Conservation (phyloP, 2,797 vertebrate species). For the Oophaga sylvatica region DNA sequence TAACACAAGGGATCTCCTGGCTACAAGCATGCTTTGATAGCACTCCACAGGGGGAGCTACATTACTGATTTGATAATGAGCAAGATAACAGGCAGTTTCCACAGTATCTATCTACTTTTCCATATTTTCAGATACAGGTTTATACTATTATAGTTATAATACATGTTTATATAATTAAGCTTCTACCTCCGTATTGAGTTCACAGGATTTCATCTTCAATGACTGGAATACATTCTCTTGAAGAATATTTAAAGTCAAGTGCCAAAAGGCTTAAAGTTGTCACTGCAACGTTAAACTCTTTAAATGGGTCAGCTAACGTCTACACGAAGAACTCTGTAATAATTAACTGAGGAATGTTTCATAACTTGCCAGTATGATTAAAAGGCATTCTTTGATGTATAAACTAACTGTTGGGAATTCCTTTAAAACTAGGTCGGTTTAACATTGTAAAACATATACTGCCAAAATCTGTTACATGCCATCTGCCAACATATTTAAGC, state of each 20-base stretch:
- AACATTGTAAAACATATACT: not conserved
- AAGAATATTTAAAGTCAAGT: conserved; percentile 4
- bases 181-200: not conserved
- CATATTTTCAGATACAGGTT: not conserved
- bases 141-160: not conserved
- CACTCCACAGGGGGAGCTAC: not conserved
- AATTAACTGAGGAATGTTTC: conserved; percentile 7
- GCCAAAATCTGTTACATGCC: conserved; percentile 4
- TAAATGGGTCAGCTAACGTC: conserved; percentile 30
- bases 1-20: not conserved
- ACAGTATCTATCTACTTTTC: not conserved
- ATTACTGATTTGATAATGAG: not conserved
- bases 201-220: not conserved
- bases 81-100: not conserved
- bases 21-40: not conserved
- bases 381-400: conserved; percentile 31
- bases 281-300: conserved; percentile 4
- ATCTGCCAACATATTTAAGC: conserved; percentile 14
- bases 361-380: conserved; percentile 27
- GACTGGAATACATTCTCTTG: not conserved
- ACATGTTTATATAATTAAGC: not conserved
- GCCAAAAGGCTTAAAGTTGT: conserved; percentile 19
- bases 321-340: conserved; percentile 6
- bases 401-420: conserved; percentile 12
- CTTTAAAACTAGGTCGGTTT: not conserved